A percentile compares a stretch with the other conserved stretches of the same genome.
These are phyloP conservation scores for Vireo altiloquus DNA, from an alignment of 2,113 vertebrate species.

Conservation along the genomic window DNA sequence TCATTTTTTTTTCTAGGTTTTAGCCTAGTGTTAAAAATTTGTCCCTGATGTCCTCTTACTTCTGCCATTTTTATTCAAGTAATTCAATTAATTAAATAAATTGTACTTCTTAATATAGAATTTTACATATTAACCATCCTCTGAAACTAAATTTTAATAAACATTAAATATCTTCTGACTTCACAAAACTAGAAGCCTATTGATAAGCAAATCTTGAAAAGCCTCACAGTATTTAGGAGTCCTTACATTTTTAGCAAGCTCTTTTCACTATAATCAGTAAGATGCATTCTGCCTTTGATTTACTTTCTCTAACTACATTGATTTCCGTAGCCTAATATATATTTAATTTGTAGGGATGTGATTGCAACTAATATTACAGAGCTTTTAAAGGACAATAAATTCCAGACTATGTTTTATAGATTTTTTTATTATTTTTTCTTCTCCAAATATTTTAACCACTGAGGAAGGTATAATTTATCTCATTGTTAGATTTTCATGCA, in stretches of 20 bases:
- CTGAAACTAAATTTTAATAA: slow-evolving; percentile 52
- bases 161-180: slow-evolving; percentile 43
- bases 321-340: slow-evolving; percentile 47
- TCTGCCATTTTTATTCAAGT: slow-evolving; percentile 39
- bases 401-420: neutral
- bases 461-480: slow-evolving; percentile 1
- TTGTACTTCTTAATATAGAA: slow-evolving; percentile 26
- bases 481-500: neutral
- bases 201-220: slow-evolving; percentile 22
- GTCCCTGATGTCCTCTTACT: slow-evolving; percentile 28
- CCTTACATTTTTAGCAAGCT: neutral
- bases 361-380: slow-evolving; percentile 16
- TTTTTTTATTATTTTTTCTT: slow-evolving; percentile 13
- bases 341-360: slow-evolving; percentile 54
- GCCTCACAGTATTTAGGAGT: neutral
- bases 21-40: slow-evolving; percentile 24
- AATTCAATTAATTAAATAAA: slow-evolving; percentile 53
- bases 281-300: slow-evolving; percentile 31
- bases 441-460: slow-evolving; percentile 7
- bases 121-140: slow-evolving; percentile 29
- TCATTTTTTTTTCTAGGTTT: neutral
- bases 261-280: neutral
- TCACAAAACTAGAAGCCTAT: neutral
- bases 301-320: slow-evolving; percentile 24
- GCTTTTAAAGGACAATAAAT: slow-evolving; percentile 50